Base-by-base conservation (phyloP, 2,113 vertebrate species). In the Dendrocopos noguchii region DNA sequence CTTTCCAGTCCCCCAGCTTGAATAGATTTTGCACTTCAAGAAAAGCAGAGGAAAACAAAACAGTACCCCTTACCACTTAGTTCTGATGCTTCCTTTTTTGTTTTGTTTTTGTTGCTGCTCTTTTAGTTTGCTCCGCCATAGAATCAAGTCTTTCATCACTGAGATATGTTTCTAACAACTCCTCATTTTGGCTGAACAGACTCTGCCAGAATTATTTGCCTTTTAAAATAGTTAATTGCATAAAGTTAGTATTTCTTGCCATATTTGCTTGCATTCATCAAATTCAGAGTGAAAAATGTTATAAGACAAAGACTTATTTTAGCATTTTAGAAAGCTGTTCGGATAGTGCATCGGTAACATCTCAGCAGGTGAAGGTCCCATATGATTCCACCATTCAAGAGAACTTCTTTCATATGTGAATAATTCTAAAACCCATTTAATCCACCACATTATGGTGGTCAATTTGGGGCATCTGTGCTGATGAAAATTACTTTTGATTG, bases 401-500 rank as follows among this genome's bases (percentile, higher is more conserved):
- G 68, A 91, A 77, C 31, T 95, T 93, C 81, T 92, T 94, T 94
- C 59, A 33, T 75, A 78, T 84, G 66, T 95, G 93, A 94, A 92
- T 96, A 96, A 95, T 91, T 94, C 93, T 53, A 78, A 70, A 44
- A 59, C 89, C 87, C 87, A 77, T 94, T 94, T 96, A 94, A 96
- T 87, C 91, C 57, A 72, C 34, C 82, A 81, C 94, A 88, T 95
- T 95, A 80, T 86, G 61, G 70, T 83, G 68, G 91, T 94, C 95
- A 93, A 95, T 95, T 88, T 94, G 76, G 82, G 65, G 76, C 91
- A 94, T 90, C 87, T 88, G 90, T 66, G 75, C 94, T 96, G 94
- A 95, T 96, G 94, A 96, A 95, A 96, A 96, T 96, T 29, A 90
- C 94, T 95, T 94, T 59, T 95, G 95, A 95, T 96, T 95, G 93